Conservation (phyloP, 1,140 invertebrate genomes). For the Drosophila biarmipes region DNA sequence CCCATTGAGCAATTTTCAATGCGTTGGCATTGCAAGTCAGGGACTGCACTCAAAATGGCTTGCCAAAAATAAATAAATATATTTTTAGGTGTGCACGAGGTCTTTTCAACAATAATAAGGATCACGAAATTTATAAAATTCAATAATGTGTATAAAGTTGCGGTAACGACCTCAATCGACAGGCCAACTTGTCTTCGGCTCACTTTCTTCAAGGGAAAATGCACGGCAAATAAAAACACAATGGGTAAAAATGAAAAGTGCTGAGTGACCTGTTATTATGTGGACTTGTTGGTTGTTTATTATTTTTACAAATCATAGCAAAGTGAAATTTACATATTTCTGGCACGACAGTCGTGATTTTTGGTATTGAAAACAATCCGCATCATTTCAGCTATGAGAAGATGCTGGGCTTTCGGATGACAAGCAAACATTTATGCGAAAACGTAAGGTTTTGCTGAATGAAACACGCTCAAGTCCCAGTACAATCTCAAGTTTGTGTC, state of each 20-base stretch:
- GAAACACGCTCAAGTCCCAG: constrained; percentile 19
- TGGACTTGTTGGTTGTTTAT: constrained; percentile 42
- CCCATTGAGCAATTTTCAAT: constrained; percentile 59
- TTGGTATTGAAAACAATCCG: constrained; percentile 5
- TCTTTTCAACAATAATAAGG: constrained; percentile 53
- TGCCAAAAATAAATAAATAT: constrained; percentile 60
- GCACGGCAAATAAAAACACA: constrained; percentile 25
- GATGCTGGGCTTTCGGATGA: constrained; percentile 11
- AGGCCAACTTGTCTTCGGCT: constrained; percentile 36
- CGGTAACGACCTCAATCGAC: constrained; percentile 66
- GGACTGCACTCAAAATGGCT: constrained; percentile 60
- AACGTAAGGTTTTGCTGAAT: constrained; percentile 22
- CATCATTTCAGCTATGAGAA: constrained; percentile 32
- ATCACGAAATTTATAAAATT: constrained; percentile 56
- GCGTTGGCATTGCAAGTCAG: constrained; percentile 67
- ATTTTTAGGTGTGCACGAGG: constrained; percentile 31
- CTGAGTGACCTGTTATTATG: constrained; percentile 32
- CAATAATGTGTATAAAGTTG: constrained; percentile 43
- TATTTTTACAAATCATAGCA: constrained; percentile 61
- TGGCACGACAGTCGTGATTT: constrained; percentile 66
- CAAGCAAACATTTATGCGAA: constrained; percentile 32
- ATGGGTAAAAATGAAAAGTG: constrained; percentile 34
- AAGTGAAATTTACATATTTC: constrained; percentile 66
- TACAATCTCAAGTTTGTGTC: constrained; percentile 32
- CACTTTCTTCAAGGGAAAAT: constrained; percentile 73